Percentiles rank a stretch among this genome's conserved stretches.
These are phyloP conservation scores for Pandemis heparana DNA, from an alignment of 2,888 invertebrate species.

Conservation along the genomic window DNA sequence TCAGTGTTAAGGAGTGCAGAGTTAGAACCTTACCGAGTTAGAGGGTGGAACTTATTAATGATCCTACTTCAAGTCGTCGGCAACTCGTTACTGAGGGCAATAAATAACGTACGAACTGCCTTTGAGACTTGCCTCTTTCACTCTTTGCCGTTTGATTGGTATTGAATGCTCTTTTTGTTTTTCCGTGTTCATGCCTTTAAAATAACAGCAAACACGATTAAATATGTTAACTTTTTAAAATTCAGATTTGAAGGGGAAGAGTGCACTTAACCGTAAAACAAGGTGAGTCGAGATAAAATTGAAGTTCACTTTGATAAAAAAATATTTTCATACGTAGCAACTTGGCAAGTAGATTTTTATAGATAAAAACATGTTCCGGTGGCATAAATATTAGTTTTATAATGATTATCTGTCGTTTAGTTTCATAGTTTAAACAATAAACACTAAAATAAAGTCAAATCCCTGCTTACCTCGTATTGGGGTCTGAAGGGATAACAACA, in stretches of 20 bases:
- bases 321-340: no score
- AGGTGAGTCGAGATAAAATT: no score
- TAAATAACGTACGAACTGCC: slow-evolving; percentile 70
- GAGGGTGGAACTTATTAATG: slow-evolving; percentile 70
- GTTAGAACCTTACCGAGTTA: slow-evolving; percentile 59
- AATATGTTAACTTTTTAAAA: background rate
- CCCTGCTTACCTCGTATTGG: no score
- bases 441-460: no score
- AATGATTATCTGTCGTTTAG: no score
- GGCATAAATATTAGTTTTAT: no score
- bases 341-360: no score
- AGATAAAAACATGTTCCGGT: no score
- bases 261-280: no score
- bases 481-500: no score
- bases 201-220: background rate
- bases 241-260: background rate
- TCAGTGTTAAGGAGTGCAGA: slow-evolving; percentile 46
- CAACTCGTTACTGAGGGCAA: slow-evolving; percentile 71
- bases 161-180: slow-evolving; percentile 51
- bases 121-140: slow-evolving; percentile 61
- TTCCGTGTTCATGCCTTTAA: slow-evolving; percentile 14
- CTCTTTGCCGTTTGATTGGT: slow-evolving; percentile 59
- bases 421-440: no score
- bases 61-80: slow-evolving; percentile 66
- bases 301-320: no score